Evolutionary conservation across 2,888 invertebrate species (phyloP).

Genomic region (Furcula furcula): DNA sequence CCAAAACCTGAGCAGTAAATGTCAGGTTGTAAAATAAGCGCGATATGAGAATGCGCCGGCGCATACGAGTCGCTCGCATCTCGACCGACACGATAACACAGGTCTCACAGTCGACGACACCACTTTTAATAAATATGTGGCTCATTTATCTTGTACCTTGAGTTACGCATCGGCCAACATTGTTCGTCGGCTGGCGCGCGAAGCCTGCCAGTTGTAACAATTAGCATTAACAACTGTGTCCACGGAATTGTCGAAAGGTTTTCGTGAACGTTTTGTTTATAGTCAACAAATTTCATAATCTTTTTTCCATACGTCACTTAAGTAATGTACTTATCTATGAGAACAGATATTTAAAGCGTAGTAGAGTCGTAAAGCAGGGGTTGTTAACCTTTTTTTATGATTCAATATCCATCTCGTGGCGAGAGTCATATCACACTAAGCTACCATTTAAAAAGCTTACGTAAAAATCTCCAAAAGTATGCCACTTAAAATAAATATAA

Average conservation of each 20-base stretch:
- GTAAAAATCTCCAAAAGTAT: conserved; percentile 3
- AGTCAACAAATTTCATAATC: conserved; percentile 1
- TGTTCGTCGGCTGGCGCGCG: conserved; percentile 34
- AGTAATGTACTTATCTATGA: conserved; percentile 17
- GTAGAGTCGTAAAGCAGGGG: conserved; percentile 25
- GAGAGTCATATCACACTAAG: conserved; percentile 17
- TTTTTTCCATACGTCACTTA: conserved; percentile 4
- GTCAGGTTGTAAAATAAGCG: conserved; percentile 65
- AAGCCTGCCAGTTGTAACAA: conserved; percentile 25
- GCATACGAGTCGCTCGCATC: conserved; percentile 65
- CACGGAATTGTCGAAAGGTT: conserved; percentile 3
- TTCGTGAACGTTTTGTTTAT: conserved; percentile 4
- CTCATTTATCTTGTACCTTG: conserved; percentile 69
- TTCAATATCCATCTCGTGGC: conserved; percentile 15
- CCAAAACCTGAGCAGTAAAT: conserved; percentile 72
- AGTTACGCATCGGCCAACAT: conserved; percentile 52
- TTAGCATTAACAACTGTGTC: conserved; percentile 22
- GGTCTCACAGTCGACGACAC: conserved; percentile 60
- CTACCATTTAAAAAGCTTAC: conserved; percentile 7
- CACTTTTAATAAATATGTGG: conserved; percentile 69
- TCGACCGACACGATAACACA: conserved; percentile 69
- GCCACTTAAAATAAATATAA: too few species aligned
- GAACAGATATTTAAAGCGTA: conserved; percentile 11
- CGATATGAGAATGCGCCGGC: conserved; percentile 60
- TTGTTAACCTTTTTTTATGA: conserved; percentile 36